phyloP scores from a whole-genome alignment of 1,140 invertebrate genomes.

The Solenopsis fugax region DNA sequence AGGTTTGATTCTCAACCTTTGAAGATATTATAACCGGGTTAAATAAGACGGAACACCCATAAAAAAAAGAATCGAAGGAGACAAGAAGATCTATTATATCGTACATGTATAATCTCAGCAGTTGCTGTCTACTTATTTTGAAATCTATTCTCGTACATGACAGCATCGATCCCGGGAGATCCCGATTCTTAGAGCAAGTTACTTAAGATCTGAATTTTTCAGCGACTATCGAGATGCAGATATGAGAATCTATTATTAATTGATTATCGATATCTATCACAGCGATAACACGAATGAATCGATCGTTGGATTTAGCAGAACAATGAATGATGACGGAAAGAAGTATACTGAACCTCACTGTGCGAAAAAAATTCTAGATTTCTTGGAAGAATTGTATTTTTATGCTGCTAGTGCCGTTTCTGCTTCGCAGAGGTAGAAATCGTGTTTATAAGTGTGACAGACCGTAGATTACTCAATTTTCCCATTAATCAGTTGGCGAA shows the following conservation, averaged over 20 bases:
- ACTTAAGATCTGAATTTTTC: background rate
- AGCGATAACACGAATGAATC: conserved; percentile 36
- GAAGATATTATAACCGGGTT: background rate
- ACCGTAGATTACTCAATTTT: background rate
- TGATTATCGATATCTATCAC: conserved; percentile 20
- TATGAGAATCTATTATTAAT: conserved; percentile 28
- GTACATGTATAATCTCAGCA: background rate
- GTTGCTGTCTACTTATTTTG: background rate
- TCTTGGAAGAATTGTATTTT: background rate
- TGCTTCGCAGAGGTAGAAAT: background rate
- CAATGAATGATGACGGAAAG: background rate
- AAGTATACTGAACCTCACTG: background rate
- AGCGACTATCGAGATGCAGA: conserved; percentile 7
- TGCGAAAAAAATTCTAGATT: background rate
- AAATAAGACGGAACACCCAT: background rate
- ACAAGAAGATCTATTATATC: too few relatives aligned
- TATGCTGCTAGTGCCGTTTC: background rate
- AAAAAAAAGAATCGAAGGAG: background rate
- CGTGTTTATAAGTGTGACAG: background rate
- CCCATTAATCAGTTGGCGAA: background rate
- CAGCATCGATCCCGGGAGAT: conserved; percentile 20
- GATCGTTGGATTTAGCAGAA: background rate
- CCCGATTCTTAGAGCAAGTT: conserved; percentile 25
- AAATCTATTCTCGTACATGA: conserved; percentile 45
- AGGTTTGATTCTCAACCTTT: background rate